Evolutionary conservation across 2,797 vertebrate genomes (phyloP).

Genomic region (Coregonus suidteri): DNA sequence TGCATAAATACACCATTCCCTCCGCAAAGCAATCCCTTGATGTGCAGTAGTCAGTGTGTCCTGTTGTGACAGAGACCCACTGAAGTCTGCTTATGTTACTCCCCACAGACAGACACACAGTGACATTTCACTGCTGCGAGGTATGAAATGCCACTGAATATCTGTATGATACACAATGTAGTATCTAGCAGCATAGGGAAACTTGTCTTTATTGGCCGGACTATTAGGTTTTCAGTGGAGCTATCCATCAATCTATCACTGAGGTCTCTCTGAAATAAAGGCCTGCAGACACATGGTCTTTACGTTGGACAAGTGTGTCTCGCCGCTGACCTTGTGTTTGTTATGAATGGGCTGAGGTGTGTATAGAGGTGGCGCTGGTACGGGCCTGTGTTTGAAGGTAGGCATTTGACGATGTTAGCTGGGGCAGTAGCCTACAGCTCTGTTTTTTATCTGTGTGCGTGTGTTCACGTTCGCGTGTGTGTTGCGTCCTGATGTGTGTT

Average conservation of each 20-base stretch:
- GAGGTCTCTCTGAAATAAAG: not conserved
- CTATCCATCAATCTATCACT: not conserved
- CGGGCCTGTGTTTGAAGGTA: not conserved
- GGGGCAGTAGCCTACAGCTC: not conserved
- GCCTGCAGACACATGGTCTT: not conserved
- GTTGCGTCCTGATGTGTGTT: conserved; percentile 26
- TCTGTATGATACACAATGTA: not conserved
- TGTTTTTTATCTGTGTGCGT: conserved; percentile 5
- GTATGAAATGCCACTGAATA: not conserved
- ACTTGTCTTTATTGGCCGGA: not conserved
- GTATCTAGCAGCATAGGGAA: not conserved
- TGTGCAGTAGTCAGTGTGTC: not conserved
- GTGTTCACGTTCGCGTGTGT: conserved; percentile 22
- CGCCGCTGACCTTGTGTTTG: not conserved
- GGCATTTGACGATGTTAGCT: not conserved
- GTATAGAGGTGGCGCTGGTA: not conserved
- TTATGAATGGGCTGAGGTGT: conserved; percentile 8
- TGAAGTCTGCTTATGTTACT: not conserved
- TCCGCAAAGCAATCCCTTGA: not conserved
- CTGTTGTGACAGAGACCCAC: not conserved
- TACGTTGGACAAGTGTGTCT: not conserved
- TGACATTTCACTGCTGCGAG: not conserved
- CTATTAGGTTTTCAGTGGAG: too few relatives aligned
- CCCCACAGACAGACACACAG: not conserved
- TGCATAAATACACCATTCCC: not conserved